Evolutionary conservation across 64 coral and sea anemone genomes (phyloP).

Genomic region (Montipora foliosa): DNA sequence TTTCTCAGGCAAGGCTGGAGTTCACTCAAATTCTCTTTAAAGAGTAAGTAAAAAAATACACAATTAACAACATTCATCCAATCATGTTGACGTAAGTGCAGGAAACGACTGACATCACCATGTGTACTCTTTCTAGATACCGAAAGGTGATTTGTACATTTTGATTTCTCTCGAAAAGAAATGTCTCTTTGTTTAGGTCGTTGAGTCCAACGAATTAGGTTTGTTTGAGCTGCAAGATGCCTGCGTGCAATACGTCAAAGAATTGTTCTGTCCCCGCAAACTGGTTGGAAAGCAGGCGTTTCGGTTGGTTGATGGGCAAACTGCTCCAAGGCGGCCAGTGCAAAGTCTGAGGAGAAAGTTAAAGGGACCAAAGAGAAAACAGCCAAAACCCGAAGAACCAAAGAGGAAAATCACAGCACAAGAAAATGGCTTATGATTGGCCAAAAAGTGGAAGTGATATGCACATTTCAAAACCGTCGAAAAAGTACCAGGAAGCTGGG

Average conservation of each 20-base stretch:
- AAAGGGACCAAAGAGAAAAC: not conserved
- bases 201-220: not conserved
- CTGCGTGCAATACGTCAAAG: not conserved
- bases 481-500: slow-evolving; percentile 47
- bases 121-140: not conserved
- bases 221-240: not conserved
- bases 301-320: not conserved
- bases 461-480: not conserved
- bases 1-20: too few relatives aligned
- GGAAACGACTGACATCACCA: not conserved
- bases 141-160: not conserved
- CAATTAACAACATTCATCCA: too few relatives aligned
- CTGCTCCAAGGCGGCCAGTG: not conserved
- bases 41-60: too few relatives aligned
- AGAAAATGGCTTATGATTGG: not conserved
- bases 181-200: not conserved
- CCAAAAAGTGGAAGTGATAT: not conserved
- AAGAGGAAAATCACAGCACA: not conserved
- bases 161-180: not conserved
- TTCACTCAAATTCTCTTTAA: too few relatives aligned
- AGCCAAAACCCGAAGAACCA: not conserved
- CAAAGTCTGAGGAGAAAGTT: not conserved
- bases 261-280: too few relatives aligned
- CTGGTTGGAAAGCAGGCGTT: too few relatives aligned
- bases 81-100: not conserved